These are phyloP conservation scores for Drosophila incognita DNA, from an alignment of 2,888 invertebrate genomes.

Conservation along the genomic window DNA sequence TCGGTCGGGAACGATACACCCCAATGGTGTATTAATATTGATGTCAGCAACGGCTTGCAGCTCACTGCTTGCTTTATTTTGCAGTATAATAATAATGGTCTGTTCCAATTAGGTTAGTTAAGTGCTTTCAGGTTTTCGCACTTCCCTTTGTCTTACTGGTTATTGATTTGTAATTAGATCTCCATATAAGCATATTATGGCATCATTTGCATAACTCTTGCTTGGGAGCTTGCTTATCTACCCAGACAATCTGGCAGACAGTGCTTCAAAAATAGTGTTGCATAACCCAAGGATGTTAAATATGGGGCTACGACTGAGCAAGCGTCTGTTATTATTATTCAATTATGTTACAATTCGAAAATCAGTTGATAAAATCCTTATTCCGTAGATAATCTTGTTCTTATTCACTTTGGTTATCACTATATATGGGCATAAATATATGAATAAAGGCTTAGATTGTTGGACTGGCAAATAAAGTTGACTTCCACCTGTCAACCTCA, in stretches of 20 bases:
- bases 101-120: conserved; percentile 32
- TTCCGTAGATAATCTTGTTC: background rate
- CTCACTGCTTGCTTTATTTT: conserved; percentile 38
- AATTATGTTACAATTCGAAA: background rate
- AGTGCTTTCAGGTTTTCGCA: conserved; percentile 54
- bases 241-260: conserved; percentile 66
- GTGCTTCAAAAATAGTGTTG: conserved; percentile 23
- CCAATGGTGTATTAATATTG: conserved; percentile 33
- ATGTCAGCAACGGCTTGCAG: conserved; percentile 45
- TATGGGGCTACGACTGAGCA: background rate
- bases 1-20: conserved; percentile 17
- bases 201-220: conserved; percentile 41
- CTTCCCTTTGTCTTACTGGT: conserved; percentile 25
- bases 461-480: too few species aligned
- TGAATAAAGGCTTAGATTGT: background rate
- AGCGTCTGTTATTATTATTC: background rate
- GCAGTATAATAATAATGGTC: conserved; percentile 29
- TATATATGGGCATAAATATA: background rate
- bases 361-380: background rate
- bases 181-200: conserved; percentile 17
- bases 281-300: conserved; percentile 37
- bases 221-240: background rate
- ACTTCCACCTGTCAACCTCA: background rate
- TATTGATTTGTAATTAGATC: conserved; percentile 46
- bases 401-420: background rate